Conservation (phyloP, 2,797 vertebrate genomes). For the Manis crassicaudata region DNA sequence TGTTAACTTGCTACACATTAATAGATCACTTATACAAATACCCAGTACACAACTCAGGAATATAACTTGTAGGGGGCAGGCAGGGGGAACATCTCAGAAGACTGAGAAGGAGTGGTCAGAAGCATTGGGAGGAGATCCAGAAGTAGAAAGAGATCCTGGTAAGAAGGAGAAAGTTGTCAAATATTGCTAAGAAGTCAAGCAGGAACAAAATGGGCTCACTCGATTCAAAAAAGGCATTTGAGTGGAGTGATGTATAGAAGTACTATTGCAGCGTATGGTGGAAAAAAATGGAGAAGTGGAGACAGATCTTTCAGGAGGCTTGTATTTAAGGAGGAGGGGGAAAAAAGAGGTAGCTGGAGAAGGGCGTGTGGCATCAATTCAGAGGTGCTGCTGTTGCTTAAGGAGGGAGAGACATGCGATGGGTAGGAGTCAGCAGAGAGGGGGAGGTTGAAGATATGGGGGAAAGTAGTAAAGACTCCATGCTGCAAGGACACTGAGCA, state of each 20-base stretch:
- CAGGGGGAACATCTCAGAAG: constrained; percentile 7
- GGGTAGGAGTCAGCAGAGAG: not conserved
- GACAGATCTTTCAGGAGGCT: not conserved
- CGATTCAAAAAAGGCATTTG: not conserved
- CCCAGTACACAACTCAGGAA: not conserved
- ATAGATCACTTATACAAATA: not conserved
- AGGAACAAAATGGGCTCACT: not conserved
- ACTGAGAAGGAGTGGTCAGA: not conserved
- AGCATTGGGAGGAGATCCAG: not conserved
- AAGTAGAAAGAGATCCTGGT: not conserved
- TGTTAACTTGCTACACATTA: not conserved
- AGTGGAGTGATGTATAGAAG: not conserved
- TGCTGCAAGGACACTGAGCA: not conserved
- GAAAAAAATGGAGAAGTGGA: not conserved
- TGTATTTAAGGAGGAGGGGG: not conserved
- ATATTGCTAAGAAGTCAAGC: constrained; percentile 32
- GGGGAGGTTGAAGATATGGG: not conserved
- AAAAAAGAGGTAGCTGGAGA: not conserved
- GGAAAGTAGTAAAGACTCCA: not conserved
- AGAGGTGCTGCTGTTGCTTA: not conserved
- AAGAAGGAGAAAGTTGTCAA: constrained; percentile 17
- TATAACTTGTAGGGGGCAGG: not conserved
- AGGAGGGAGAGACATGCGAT: not conserved
- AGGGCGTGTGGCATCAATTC: not conserved
- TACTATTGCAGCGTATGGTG: not conserved